These are phyloP conservation scores for Stegodyphus mimosarum DNA, from an alignment of 1,140 invertebrate species.

Conservation along the genomic window DNA sequence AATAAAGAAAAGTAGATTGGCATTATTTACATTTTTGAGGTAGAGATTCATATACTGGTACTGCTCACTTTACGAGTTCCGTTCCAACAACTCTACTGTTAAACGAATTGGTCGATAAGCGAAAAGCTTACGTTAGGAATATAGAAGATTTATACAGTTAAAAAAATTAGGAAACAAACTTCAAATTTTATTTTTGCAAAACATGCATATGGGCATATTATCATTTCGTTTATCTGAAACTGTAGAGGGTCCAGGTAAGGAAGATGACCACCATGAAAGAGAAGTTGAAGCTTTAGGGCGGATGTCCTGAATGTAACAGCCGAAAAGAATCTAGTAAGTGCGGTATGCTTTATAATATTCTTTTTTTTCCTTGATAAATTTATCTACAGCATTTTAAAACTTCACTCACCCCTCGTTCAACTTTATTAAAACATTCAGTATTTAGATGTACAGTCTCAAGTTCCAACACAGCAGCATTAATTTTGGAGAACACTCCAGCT, in stretches of 20 bases:
- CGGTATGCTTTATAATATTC: not conserved
- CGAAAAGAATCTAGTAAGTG: not conserved
- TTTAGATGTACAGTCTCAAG: not conserved
- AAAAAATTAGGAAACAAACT: not conserved
- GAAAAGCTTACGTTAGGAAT: not conserved
- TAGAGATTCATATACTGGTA: not conserved
- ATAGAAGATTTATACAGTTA: not conserved
- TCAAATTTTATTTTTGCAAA: not conserved
- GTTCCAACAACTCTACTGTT: not conserved
- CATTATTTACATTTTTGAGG: too few species aligned
- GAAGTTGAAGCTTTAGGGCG: not conserved
- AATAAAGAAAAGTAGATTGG: too few species aligned
- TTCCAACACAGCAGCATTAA: not conserved
- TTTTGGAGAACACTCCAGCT: not conserved
- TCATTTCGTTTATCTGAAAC: not conserved
- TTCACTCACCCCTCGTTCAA: not conserved
- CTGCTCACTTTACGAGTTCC: not conserved
- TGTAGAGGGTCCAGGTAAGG: not conserved
- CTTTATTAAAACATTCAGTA: not conserved
- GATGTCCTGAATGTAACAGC: not conserved
- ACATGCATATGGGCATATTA: not conserved
- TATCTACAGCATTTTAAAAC: not conserved
- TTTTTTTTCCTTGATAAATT: not conserved
- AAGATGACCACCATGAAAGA: not conserved
- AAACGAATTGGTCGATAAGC: not conserved